Base-by-base conservation (phyloP, 2,113 vertebrate species). In the Gymnobelideus leadbeateri region DNA sequence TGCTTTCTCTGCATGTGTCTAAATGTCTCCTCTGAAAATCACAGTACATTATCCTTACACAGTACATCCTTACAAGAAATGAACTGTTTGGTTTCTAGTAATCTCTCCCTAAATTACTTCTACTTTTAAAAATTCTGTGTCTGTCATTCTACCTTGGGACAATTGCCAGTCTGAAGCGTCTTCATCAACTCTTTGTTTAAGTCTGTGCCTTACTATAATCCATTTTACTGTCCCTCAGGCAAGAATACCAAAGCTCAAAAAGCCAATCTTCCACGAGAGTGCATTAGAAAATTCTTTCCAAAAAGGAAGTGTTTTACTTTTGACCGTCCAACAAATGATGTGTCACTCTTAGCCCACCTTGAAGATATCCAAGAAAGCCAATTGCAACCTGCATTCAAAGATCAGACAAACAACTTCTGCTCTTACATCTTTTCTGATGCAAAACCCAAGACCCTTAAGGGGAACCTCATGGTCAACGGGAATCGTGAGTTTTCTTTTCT, bases 261-360 rank as follows among this genome's bases (percentile, higher is more conserved):
- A 0, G 94, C 94, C 4, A 98, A 98, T 89, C 31, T 94, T 37
- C 46, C 96, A 47, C 95, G 96, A 96, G 94, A 96, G 12, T 97
- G 89, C 52, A 94, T 98, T n/a, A 54, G 43, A 24, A 94, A 96
- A 25, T 96, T 94, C 50, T 98, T 97, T 68, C 95, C 97, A 31
- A 46, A 51, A 43, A 96, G 95, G 21, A 98, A 98, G 90, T 98
- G 97, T 89, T 98, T 98, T 47, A 93, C 94, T 24, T 98, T 98
- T 47, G 96, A 97, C 3, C 28, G n/a, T 3, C 97, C 97, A 0
- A 92, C 96, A 77, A 8, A 0, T 0, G 43, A n/a, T 3, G 37
- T 25, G 8, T 3, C 51, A 16, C 93, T 98, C 31, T 84, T 84
- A 84, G 2, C 1, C 11, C 24, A 2, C 1, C 77, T 97, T 50